Evolutionary conservation across 2,888 invertebrate genomes (phyloP).

Genomic region (Diploptera punctata): DNA sequence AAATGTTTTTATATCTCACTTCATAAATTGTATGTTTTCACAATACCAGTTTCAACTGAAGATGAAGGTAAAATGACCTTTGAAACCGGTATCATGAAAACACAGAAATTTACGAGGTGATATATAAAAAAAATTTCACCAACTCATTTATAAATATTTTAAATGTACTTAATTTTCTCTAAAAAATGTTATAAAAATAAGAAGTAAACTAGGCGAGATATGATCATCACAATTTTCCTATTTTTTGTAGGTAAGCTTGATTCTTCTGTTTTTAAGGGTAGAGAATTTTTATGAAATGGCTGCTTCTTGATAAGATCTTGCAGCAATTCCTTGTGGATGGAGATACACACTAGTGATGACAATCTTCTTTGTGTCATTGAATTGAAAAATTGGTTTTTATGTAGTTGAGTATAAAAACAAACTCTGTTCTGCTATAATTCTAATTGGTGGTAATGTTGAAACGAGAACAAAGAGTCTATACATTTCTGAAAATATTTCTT

Average conservation of each 20-base stretch:
- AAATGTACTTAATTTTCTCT: too few relatives aligned
- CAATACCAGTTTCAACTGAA: too few relatives aligned
- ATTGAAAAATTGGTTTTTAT: neutral
- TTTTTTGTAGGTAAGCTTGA: neutral
- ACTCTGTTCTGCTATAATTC: neutral
- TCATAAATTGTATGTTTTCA: too few relatives aligned
- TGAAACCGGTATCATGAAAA: too few relatives aligned
- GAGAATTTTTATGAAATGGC: neutral
- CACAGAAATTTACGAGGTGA: too few relatives aligned
- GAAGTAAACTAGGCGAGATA: too few relatives aligned
- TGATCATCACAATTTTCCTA: too few relatives aligned
- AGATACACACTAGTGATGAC: neutral
- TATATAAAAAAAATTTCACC: too few relatives aligned
- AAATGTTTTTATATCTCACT: too few relatives aligned
- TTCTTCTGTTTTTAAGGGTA: neutral
- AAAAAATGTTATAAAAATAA: too few relatives aligned
- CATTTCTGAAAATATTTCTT: neutral
- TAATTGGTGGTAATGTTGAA: neutral
- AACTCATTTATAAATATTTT: too few relatives aligned
- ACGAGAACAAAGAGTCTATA: neutral
- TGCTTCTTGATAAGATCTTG: neutral
- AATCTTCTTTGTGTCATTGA: slow-evolving; percentile 4
- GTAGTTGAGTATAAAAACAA: slow-evolving; percentile 1
- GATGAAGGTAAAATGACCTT: too few relatives aligned
- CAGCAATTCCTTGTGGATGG: slow-evolving; percentile 6